These are phyloP conservation scores for Phylloscopus whistleri DNA, from an alignment of 2,113 vertebrate species.

Conservation along the genomic window DNA sequence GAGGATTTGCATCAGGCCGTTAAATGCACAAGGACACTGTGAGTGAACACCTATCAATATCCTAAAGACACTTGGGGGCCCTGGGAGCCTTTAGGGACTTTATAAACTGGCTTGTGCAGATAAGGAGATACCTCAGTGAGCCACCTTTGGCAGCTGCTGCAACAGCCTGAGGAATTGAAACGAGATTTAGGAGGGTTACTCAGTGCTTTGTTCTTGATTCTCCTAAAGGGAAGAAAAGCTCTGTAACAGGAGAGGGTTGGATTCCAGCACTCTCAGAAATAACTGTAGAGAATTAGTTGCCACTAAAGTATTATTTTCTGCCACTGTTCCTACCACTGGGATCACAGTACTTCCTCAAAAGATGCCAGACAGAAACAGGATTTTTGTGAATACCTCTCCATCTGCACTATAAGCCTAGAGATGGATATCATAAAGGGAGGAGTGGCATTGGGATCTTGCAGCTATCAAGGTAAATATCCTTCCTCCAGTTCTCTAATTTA, in stretches of 20 bases:
- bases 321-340: not conserved
- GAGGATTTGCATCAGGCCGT: not conserved
- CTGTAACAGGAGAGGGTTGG: not conserved
- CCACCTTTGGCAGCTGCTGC: not conserved
- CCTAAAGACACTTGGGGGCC: not conserved
- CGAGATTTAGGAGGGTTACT: not conserved
- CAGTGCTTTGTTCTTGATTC: not conserved
- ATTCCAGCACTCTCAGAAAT: not conserved
- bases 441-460: not conserved
- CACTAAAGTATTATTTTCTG: not conserved
- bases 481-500: not conserved
- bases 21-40: not conserved
- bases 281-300: not conserved
- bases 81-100: not conserved
- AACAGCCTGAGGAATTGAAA: not conserved
- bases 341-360: not conserved
- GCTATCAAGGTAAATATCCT: not conserved
- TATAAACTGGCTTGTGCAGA: not conserved
- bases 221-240: not conserved
- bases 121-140: not conserved
- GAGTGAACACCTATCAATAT: not conserved
- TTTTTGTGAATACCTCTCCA: not conserved
- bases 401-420: not conserved
- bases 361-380: not conserved
- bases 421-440: not conserved